Conservation (phyloP, 2,888 invertebrate genomes). For the Synanthedon vespiformis region DNA sequence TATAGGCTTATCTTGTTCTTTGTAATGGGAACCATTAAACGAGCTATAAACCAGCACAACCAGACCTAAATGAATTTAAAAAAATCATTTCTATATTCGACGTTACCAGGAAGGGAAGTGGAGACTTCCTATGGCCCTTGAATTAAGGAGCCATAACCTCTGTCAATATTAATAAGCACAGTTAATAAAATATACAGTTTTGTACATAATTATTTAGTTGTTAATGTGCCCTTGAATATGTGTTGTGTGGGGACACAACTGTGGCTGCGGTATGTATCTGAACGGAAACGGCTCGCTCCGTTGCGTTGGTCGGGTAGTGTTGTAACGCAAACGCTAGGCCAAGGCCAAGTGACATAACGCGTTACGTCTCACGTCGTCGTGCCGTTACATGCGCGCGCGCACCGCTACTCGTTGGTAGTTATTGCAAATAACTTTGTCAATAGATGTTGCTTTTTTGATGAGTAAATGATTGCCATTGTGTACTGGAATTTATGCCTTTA, state of each 20-base stretch:
- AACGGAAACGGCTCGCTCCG: constrained; percentile 25
- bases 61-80: too few relatives aligned
- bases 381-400: constrained; percentile 28
- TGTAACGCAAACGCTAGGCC: constrained; percentile 51
- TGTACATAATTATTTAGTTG: background rate
- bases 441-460: background rate
- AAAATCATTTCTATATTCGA: too few relatives aligned
- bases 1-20: too few relatives aligned
- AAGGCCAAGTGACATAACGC: constrained; percentile 57
- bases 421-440: background rate
- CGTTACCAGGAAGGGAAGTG: too few relatives aligned
- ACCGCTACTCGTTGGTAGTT: constrained; percentile 11
- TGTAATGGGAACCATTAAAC: too few relatives aligned
- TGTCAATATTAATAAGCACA: background rate
- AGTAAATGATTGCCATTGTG: background rate
- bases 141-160: background rate
- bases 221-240: background rate
- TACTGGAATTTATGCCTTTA: background rate
- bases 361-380: constrained; percentile 25
- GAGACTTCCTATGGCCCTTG: too few relatives aligned
- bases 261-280: background rate
- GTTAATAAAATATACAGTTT: background rate
- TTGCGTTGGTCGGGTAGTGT: constrained; percentile 27
- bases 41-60: too few relatives aligned
- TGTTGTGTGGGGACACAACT: background rate